phyloP scores from a whole-genome alignment of 2,888 invertebrate species.

The Pheosia tremula region DNA sequence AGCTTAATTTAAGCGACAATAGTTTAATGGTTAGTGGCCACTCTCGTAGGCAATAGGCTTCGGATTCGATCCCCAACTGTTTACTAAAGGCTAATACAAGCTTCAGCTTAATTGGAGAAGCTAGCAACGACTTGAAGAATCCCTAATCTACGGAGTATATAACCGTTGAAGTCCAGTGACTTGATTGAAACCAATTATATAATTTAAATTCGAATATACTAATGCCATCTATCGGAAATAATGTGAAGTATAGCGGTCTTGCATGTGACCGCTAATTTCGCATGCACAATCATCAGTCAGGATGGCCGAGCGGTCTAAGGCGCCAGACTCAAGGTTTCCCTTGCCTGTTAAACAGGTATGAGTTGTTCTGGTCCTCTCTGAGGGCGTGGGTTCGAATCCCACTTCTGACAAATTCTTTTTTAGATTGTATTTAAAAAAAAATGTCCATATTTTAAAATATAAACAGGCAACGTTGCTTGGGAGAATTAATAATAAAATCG shows the following conservation, averaged over 20 bases:
- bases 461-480: not conserved
- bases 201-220: not conserved
- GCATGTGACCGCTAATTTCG: slow-evolving; percentile 51
- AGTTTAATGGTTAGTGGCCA: no score
- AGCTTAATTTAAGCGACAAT: not conserved
- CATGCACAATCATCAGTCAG: slow-evolving; percentile 76
- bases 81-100: no score
- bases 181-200: no score
- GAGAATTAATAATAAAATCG: not conserved
- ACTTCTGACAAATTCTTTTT: slow-evolving; percentile 87
- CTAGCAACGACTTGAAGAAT: no score
- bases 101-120: no score
- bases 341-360: slow-evolving; percentile 87
- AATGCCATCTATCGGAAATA: slow-evolving; percentile 52
- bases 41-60: no score
- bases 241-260: slow-evolving; percentile 16
- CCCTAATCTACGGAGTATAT: no score
- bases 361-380: slow-evolving; percentile 89
- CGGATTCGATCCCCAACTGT: no score
- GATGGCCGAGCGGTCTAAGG: slow-evolving; percentile 97
- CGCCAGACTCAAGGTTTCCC: slow-evolving; percentile 85
- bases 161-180: no score
- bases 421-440: slow-evolving; percentile 33
- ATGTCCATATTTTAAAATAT: not conserved
- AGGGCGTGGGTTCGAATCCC: slow-evolving; percentile 93